These are phyloP conservation scores for Chrysochloris asiatica DNA, from an alignment of 2,113 vertebrate genomes.

Conservation along the genomic window DNA sequence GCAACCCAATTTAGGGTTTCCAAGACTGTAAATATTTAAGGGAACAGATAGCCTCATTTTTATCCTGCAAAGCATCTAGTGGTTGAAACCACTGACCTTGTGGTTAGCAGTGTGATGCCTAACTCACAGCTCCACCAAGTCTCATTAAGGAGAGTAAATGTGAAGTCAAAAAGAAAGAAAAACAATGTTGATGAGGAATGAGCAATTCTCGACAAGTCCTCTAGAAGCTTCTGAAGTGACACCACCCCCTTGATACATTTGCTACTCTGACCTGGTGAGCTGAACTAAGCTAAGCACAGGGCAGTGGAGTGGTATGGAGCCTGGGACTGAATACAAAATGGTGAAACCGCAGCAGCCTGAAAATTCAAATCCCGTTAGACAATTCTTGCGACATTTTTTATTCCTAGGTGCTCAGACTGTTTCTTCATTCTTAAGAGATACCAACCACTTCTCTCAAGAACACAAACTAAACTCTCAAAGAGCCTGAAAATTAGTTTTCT, in stretches of 20 bases:
- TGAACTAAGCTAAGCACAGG: background rate
- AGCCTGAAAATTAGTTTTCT: background rate
- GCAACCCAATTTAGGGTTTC: too few relatives aligned
- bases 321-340: background rate
- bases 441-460: background rate
- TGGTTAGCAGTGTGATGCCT: too few relatives aligned
- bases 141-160: background rate
- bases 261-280: background rate
- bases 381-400: conserved; percentile 1
- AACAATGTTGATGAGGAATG: background rate
- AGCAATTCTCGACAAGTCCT: background rate
- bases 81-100: too few relatives aligned
- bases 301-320: background rate
- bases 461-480: conserved; percentile 40
- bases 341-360: background rate
- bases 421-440: background rate
- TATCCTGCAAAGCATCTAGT: too few relatives aligned
- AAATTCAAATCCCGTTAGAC: background rate
- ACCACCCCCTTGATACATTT: background rate
- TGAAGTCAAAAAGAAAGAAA: background rate
- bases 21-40: too few relatives aligned
- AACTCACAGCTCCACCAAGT: too few relatives aligned
- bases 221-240: background rate
- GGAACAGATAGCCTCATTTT: too few relatives aligned
- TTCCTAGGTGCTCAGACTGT: background rate